phyloP scores from a whole-genome alignment of 2,888 invertebrate genomes.

The Mythimna albipuncta region DNA sequence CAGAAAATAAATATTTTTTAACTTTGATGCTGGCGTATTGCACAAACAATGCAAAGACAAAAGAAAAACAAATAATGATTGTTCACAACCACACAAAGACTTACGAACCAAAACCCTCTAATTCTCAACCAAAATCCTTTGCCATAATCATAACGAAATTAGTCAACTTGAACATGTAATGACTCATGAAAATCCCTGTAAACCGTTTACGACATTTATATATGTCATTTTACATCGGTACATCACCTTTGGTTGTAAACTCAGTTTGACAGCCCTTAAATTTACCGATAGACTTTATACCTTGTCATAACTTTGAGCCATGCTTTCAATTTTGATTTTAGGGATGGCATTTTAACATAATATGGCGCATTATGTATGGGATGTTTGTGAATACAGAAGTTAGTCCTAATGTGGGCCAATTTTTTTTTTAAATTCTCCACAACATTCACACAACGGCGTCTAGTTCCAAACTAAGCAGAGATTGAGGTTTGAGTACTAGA shows the following conservation, averaged over 20 bases:
- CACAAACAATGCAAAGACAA: background rate
- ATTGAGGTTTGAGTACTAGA: too few relatives aligned
- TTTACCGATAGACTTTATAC: conserved; percentile 51
- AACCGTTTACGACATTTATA: conserved; percentile 58
- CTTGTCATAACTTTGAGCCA: conserved; percentile 39
- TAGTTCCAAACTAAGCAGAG: too few relatives aligned
- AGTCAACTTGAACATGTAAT: conserved; percentile 44
- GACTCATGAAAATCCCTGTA: conserved; percentile 41
- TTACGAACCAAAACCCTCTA: background rate
- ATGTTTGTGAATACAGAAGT: too few relatives aligned
- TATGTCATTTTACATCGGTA: conserved; percentile 51
- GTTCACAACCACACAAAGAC: background rate
- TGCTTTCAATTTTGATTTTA: conserved; percentile 45
- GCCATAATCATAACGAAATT: conserved; percentile 49
- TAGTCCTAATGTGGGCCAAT: too few relatives aligned
- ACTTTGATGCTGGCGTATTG: too few relatives aligned
- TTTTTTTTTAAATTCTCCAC: too few relatives aligned
- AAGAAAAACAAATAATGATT: background rate
- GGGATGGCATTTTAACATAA: background rate
- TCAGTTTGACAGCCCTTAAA: conserved; percentile 58
- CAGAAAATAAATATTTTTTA: too few relatives aligned
- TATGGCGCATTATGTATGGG: too few relatives aligned
- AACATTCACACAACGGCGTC: too few relatives aligned
- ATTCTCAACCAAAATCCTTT: conserved; percentile 4
- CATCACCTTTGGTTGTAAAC: conserved; percentile 51